Evolutionary conservation across 1,140 invertebrate species (phyloP).

Genomic region (Aphidius ervi): DNA sequence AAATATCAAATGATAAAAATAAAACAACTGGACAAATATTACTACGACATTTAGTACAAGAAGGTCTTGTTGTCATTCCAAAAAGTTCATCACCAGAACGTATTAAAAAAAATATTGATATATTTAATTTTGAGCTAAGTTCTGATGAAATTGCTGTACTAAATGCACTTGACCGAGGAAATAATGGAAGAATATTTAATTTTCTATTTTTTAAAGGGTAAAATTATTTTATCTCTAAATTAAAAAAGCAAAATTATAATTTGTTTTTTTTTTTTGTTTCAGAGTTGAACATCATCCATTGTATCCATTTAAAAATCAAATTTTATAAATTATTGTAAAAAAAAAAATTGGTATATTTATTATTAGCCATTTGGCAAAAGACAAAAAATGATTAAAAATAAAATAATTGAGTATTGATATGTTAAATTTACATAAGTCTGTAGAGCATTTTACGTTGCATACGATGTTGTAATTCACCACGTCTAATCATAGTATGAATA

Average conservation of each 20-base stretch:
- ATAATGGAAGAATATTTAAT: slow-evolving; percentile 56
- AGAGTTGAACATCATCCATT: slow-evolving; percentile 56
- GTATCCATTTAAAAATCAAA: slow-evolving; percentile 53
- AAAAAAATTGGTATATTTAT: slow-evolving; percentile 13
- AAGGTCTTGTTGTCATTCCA: slow-evolving; percentile 73
- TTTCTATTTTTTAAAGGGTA: slow-evolving; percentile 59
- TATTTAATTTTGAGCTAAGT: slow-evolving; percentile 58
- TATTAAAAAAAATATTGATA: slow-evolving; percentile 62
- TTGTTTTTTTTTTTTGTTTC: slow-evolving; percentile 20
- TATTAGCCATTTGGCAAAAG: neutral
- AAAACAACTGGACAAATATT: slow-evolving; percentile 77
- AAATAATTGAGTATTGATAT: slow-evolving; percentile 1
- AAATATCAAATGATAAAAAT: slow-evolving; percentile 64
- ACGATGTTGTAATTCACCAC: slow-evolving; percentile 92
- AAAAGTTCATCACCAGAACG: slow-evolving; percentile 74
- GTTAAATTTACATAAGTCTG: slow-evolving; percentile 65
- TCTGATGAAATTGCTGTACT: slow-evolving; percentile 53
- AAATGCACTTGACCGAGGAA: slow-evolving; percentile 54
- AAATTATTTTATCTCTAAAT: slow-evolving; percentile 13
- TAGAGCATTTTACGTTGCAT: slow-evolving; percentile 97
- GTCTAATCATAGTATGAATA: slow-evolving; percentile 86
- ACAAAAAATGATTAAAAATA: slow-evolving; percentile 9
- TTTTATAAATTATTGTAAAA: slow-evolving; percentile 24
- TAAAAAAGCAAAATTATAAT: neutral
- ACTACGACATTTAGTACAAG: slow-evolving; percentile 70